Base-by-base conservation (phyloP, 2,797 vertebrate genomes). In the Urosaurus nigricauda region DNA sequence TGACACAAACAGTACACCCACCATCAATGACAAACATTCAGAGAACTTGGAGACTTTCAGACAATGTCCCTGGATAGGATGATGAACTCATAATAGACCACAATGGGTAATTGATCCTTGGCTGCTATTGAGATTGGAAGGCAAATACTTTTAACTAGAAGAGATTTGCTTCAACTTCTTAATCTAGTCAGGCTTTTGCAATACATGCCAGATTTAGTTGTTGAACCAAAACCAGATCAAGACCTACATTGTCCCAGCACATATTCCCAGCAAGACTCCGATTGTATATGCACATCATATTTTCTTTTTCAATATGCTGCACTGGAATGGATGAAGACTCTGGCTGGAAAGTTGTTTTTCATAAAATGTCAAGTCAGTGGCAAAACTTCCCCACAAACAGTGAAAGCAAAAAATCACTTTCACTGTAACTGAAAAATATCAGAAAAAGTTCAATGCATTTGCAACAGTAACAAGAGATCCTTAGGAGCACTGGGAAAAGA, bases 321-420 rank as follows among this genome's bases (percentile, higher is more conserved):
- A 68, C 37, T 26, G 14, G 71, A 19, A 75, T 26, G 19, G 56
- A 35, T 70, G 65, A 19, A 24, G 65, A 58, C 21, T 9, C 1
- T 56, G 24, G 24, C 29, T 74, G 13, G 32, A n/a, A 24, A 63
- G 53, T 47, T 74, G 35, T 40, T 82, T 70, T 51, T 77, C 43
- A 81, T 65, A 63, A 35, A 14, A 63, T 83, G 51, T 77, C 21
- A 37, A 56, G 29, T 68, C 13, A 58, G 7, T 56, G 26, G 51
- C 47, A 79, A 84, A 65, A 56, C 3, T 29, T 70, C 7, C 19
- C 37, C n/a, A 37, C 78, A 63, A 26, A 60, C 78, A 43, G 78
- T 84, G 43, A 51, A 84, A 84, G 17, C 47, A 51, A 70, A 83
- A 43, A 71, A 82, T 51, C 16, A 43, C 47, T 75, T 82, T 75